phyloP scores from a whole-genome alignment of 2,113 vertebrate genomes.

The Tinamus guttatus region DNA sequence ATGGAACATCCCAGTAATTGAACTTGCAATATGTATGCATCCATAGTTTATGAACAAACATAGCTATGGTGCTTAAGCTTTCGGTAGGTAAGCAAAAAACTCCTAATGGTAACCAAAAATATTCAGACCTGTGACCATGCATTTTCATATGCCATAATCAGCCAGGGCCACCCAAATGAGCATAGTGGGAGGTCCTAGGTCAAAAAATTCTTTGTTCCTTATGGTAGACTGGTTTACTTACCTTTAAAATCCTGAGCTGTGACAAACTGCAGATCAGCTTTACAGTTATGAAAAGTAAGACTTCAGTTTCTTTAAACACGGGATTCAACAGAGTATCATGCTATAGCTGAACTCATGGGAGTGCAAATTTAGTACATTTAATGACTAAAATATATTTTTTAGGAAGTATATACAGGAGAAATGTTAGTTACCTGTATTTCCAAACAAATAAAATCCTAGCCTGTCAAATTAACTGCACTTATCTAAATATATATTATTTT shows the following conservation, averaged over 20 bases:
- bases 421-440: not conserved
- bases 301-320: not conserved
- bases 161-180: conserved; percentile 16
- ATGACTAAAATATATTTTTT: not conserved
- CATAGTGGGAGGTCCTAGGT: not conserved
- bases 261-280: not conserved
- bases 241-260: not conserved
- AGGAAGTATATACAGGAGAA: not conserved
- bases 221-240: not conserved
- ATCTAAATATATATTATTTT: not conserved
- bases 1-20: not conserved
- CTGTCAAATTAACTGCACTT: not conserved
- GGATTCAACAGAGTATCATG: not conserved
- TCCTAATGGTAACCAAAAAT: conserved; percentile 10
- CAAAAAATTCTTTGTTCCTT: not conserved
- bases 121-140: not conserved
- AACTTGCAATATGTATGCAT: conserved; percentile 4
- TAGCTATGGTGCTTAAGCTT: not conserved
- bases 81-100: not conserved
- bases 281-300: not conserved
- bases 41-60: conserved; percentile 51
- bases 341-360: not conserved
- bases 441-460: not conserved
- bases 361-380: not conserved
- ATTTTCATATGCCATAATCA: conserved; percentile 16